phyloP scores from a whole-genome alignment of 2,113 vertebrate genomes.

The Sylvia atricapilla region DNA sequence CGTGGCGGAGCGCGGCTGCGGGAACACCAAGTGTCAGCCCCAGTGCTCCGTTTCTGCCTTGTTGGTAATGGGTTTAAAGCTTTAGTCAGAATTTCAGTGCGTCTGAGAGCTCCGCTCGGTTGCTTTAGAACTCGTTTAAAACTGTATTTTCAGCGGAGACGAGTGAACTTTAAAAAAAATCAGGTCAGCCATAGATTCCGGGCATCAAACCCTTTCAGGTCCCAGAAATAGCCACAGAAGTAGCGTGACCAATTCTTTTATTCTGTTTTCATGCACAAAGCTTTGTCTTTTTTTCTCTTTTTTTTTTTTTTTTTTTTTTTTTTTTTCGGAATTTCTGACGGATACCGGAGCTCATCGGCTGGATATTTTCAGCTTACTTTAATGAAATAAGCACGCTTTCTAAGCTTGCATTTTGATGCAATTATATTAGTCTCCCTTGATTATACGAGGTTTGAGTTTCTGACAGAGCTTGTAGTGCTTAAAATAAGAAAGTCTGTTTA shows the following conservation, averaged over 20 bases:
- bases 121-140: conserved; percentile 5
- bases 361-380: not conserved
- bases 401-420: not conserved
- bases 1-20: not conserved
- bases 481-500: not conserved
- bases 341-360: not conserved
- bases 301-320: not conserved
- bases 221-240: conserved; percentile 46
- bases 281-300: not conserved
- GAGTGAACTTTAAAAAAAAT: conserved; percentile 62
- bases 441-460: not conserved
- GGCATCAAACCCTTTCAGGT: conserved; percentile 48
- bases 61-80: not conserved
- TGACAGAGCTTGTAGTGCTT: not conserved
- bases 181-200: conserved; percentile 59
- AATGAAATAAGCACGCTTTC: not conserved
- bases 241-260: conserved; percentile 6
- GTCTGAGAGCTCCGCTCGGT: not conserved
- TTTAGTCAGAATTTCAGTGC: not conserved
- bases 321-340: not conserved
- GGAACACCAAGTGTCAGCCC: not conserved
- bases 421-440: not conserved
- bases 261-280: not conserved
- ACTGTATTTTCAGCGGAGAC: not conserved
- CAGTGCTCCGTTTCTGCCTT: not conserved